These are phyloP conservation scores for Chinchilla lanigera DNA, from an alignment of 2,113 vertebrate species.

Conservation along the genomic window DNA sequence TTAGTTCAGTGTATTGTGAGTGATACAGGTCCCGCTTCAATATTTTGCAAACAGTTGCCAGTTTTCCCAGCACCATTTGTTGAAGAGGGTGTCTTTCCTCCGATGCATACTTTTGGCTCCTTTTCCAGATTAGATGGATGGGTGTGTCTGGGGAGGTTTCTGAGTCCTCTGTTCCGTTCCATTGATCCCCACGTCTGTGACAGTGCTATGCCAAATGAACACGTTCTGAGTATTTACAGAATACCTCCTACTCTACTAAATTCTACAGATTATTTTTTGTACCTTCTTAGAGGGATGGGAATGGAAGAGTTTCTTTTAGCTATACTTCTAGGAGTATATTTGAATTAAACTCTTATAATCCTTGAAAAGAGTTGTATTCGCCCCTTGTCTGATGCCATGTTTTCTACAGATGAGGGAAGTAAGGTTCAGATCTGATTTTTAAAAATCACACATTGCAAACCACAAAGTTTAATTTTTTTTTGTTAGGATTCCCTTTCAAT, in stretches of 20 bases:
- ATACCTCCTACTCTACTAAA: rapidly evolving
- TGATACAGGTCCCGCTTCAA: not conserved
- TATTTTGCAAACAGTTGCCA: too few species aligned
- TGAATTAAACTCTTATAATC: not conserved
- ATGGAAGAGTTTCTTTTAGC: too few species aligned
- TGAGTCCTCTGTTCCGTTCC: not conserved
- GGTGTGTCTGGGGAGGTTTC: not conserved
- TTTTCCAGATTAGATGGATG: not conserved
- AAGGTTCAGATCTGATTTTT: not conserved
- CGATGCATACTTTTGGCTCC: not conserved
- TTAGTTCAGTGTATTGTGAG: not conserved
- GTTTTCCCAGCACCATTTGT: not conserved
- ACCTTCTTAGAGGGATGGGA: rapidly evolving
- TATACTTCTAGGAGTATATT: too few species aligned
- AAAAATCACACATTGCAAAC: not conserved
- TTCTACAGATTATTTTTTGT: rapidly evolving
- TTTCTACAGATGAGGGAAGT: not conserved
- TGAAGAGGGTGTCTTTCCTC: not conserved
- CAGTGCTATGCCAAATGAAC: not conserved
- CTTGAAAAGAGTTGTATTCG: not conserved
- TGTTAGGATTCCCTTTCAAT: rapidly evolving
- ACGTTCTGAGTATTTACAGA: not conserved
- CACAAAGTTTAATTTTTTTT: not conserved
- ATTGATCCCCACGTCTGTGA: not conserved
- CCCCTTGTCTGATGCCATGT: rapidly evolving